Base-by-base conservation (phyloP, 2,888 invertebrate genomes). In the Cheilosia grossa region DNA sequence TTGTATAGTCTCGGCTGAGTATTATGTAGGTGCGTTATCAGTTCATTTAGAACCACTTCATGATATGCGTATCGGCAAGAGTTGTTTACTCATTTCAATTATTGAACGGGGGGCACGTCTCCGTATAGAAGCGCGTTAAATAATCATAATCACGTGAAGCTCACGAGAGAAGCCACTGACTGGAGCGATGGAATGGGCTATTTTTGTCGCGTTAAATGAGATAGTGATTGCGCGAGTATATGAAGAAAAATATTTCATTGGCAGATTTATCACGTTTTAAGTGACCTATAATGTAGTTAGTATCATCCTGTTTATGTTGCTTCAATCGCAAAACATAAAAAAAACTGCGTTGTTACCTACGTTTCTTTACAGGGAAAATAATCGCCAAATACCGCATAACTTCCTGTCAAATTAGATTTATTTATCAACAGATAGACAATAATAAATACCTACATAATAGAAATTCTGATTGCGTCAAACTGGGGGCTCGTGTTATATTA, bases 81-180 rank as follows among this genome's bases (percentile, higher is more conserved):
- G 69, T 42, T 67, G 66, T 67, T 51, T 77, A 61, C 58, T 58
- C 51, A 19, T 37, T 58, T 66, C 49, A n/a, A 44, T 30, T 30
- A 24, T 44, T 63, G 66, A 47, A 37, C 54, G 69, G 74, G 61
- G 61, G 85, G 85, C 80, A 81, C 70, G 75, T 70, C 85, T 58
- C 33, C 33, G 6, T 33, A 9, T 44, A 21, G 21, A 59, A 27
- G 15, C 24, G 51, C 42, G 33, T 59, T 73, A 30, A 17, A 44
- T 64, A 64, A 74, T 83, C 51, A 24, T 5, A 42, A 75, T 85
- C 85, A 85, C 81, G 85, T 85, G 85, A 81, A 70, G 30, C 33
- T 61, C 81, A 85, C 75, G 74, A 80, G 80, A 72, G 64, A 5
- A 42, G 24, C 19, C 40, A 70, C 10, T 61, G 56, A 72, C 54